A percentile compares a stretch with the other conserved stretches of the same genome.
Conservation (phyloP, 2,888 invertebrate species). For the Neoscelio sp. region DNA sequence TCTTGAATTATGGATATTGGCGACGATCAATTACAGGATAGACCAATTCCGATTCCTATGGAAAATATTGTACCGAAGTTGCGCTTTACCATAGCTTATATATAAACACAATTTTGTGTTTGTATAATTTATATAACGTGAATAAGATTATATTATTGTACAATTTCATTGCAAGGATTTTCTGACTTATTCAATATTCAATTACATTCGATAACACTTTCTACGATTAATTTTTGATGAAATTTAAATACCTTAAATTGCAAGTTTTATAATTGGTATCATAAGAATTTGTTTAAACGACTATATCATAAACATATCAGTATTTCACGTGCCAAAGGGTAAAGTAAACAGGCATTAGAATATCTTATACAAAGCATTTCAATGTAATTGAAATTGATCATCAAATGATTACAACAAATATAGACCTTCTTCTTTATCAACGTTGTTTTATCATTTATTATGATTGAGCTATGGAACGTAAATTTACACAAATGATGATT, state of each 20-base stretch:
- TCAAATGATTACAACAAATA: no score
- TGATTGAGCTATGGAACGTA: background rate
- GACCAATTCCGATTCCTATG: conserved; percentile 28
- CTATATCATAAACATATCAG: no score
- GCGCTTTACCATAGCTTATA: conserved; percentile 8
- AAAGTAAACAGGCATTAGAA: no score
- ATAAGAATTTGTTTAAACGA: no score
- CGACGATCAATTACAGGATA: conserved; percentile 49
- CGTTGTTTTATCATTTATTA: conserved; percentile 1
- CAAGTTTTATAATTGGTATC: no score
- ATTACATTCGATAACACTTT: no score
- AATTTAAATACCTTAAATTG: no score
- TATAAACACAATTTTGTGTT: background rate
- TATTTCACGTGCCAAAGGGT: no score
- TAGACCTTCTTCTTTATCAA: background rate
- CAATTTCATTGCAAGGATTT: no score
- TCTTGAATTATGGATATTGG: conserved; percentile 49
- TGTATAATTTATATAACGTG: background rate
- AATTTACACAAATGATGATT: conserved; percentile 1
- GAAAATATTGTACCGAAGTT: conserved; percentile 24
- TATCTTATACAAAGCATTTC: no score
- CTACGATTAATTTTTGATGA: no score
- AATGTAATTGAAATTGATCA: no score
- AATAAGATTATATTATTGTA: background rate
- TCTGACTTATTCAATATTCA: conserved; percentile 12